Conservation (phyloP, 2,113 vertebrate species). For the Lepisosteus osseus region DNA sequence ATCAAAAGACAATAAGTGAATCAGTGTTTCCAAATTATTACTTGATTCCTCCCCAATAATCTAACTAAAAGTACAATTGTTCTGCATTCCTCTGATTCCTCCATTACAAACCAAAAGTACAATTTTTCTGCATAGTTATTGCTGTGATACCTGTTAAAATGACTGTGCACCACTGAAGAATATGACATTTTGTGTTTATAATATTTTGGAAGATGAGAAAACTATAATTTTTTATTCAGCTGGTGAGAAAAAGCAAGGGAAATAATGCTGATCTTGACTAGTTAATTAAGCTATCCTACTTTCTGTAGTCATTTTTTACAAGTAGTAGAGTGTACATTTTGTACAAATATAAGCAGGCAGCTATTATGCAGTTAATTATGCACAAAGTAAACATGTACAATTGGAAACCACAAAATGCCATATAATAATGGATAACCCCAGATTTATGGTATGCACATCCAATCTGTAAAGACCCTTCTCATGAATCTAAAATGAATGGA, state of each 20-base stretch:
- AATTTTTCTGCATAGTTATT: too few species aligned
- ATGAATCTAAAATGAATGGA: conserved; percentile 84
- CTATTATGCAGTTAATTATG: conserved; percentile 75
- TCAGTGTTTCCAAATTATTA: too few species aligned
- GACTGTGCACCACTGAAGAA: too few species aligned
- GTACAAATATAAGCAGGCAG: conserved; percentile 54
- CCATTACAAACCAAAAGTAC: too few species aligned
- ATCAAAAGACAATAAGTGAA: too few species aligned
- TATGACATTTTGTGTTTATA: too few species aligned
- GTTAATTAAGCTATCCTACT: conserved; percentile 59
- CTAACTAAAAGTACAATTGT: too few species aligned
- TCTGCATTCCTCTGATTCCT: too few species aligned
- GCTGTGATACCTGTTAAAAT: too few species aligned
- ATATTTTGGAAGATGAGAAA: too few species aligned
- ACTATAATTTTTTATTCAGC: not conserved
- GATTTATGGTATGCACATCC: conserved; percentile 70
- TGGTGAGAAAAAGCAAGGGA: conserved; percentile 13
- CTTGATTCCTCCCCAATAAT: too few species aligned
- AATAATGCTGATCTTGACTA: conserved; percentile 43
- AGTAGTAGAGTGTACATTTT: conserved; percentile 55
- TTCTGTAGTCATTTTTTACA: conserved; percentile 59
- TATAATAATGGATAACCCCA: conserved; percentile 73
- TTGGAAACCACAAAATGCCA: conserved; percentile 66
- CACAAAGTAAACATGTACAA: conserved; percentile 74
- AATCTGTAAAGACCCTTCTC: conserved; percentile 68